Percentiles rank a stretch among this genome's conserved stretches.
Evolutionary conservation across 2,888 invertebrate species (phyloP).

Genomic region (Arctia plantaginis): DNA sequence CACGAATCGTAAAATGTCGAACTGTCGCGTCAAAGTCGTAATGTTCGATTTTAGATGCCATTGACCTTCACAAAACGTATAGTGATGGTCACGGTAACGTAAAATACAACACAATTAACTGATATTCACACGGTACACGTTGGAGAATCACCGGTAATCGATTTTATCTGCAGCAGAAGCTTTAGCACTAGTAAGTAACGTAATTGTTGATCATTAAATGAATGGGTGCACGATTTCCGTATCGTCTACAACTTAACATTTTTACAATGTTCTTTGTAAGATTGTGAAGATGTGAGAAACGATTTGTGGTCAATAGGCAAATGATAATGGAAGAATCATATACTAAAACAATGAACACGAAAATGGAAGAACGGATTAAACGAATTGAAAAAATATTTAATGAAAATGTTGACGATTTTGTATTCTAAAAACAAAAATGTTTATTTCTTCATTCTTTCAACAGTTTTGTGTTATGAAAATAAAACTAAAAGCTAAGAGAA

Average conservation of each 20-base stretch:
- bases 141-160: slow-evolving; percentile 12
- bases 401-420: not conserved
- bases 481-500: not conserved
- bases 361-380: not conserved
- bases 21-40: slow-evolving; percentile 17
- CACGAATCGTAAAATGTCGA: slow-evolving; percentile 15
- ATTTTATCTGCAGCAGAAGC: slow-evolving; percentile 23
- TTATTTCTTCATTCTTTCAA: not conserved
- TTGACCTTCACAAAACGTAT: slow-evolving; percentile 19
- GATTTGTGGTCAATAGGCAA: not conserved
- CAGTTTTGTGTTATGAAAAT: not conserved
- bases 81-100: slow-evolving; percentile 15
- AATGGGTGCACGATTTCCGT: slow-evolving; percentile 1
- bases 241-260: not conserved
- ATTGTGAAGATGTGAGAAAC: not conserved
- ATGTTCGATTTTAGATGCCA: slow-evolving; percentile 22
- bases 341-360: not conserved
- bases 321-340: not conserved
- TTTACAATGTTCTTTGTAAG: not conserved
- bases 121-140: slow-evolving; percentile 18
- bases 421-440: not conserved
- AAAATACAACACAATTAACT: slow-evolving; percentile 12
- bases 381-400: not conserved
- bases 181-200: slow-evolving; percentile 22
- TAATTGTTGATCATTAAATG: slow-evolving; percentile 26